Percentiles rank a stretch among this genome's conserved stretches.
These are phyloP conservation scores for Lordiphosa mommai DNA, from an alignment of 1,140 invertebrate genomes.

Conservation along the genomic window DNA sequence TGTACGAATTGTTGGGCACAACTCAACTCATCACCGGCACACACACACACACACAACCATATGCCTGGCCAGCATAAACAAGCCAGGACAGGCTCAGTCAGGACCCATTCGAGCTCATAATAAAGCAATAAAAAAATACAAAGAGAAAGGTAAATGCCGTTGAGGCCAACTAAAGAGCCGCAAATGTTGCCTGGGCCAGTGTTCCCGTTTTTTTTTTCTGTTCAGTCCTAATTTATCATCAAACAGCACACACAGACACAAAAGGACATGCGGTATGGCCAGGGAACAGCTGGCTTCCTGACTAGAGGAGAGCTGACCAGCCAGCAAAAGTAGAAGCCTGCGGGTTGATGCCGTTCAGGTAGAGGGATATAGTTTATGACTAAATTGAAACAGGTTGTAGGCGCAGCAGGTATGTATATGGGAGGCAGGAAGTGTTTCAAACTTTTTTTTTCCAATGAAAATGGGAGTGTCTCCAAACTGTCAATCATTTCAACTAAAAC, in stretches of 20 bases:
- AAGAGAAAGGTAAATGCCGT: conserved; percentile 50
- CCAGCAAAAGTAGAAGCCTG: conserved; percentile 10
- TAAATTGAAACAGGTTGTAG: conserved; percentile 72
- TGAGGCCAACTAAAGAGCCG: conserved; percentile 57
- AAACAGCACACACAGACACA: conserved; percentile 43
- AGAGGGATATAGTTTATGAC: conserved; percentile 53
- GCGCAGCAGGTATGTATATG: not conserved
- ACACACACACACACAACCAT: too few relatives aligned
- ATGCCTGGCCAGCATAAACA: conserved; percentile 16
- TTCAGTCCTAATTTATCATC: conserved; percentile 68
- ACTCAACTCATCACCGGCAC: too few relatives aligned
- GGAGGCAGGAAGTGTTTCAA: conserved; percentile 18
- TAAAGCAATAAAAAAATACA: conserved; percentile 65
- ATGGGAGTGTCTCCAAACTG: conserved; percentile 10
- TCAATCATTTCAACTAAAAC: conserved; percentile 45
- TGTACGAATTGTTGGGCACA: too few relatives aligned
- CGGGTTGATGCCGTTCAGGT: conserved; percentile 25
- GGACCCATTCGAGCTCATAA: conserved; percentile 41
- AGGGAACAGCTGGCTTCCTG: conserved; percentile 71
- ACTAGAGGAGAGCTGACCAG: conserved; percentile 14
- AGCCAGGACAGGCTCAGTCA: conserved; percentile 21
- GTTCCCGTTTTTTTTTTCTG: conserved; percentile 1
- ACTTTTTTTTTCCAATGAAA: conserved; percentile 14
- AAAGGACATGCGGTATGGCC: conserved; percentile 41
- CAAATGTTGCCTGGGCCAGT: conserved; percentile 45